Conservation (phyloP, 2,113 vertebrate genomes). For the Mola mola region DNA sequence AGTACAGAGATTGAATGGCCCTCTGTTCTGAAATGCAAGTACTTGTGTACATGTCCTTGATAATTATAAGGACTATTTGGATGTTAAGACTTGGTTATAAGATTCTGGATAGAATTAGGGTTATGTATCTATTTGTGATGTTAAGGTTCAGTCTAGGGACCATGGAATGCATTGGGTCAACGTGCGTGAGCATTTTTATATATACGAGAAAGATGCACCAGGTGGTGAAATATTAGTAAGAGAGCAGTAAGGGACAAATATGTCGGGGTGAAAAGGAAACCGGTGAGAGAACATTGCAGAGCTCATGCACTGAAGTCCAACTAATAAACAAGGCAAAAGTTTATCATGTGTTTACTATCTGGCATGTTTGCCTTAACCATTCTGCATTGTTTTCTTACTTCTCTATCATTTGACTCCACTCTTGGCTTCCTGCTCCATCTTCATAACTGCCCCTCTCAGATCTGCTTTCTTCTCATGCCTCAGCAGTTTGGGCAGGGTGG, state of each 20-base stretch:
- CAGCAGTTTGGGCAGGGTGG: slow-evolving; percentile 10
- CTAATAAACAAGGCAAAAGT: slow-evolving; percentile 78
- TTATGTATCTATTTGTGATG: not conserved
- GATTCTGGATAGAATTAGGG: not conserved
- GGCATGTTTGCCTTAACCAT: slow-evolving; percentile 57
- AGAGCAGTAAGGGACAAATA: slow-evolving; percentile 6
- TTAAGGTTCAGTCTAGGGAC: not conserved
- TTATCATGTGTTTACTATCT: slow-evolving; percentile 79
- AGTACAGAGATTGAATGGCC: too few species aligned
- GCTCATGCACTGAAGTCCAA: slow-evolving; percentile 27
- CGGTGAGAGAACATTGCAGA: slow-evolving; percentile 11
- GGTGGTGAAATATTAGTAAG: slow-evolving; percentile 4
- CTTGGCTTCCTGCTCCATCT: not conserved
- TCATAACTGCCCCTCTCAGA: not conserved
- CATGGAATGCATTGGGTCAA: not conserved
- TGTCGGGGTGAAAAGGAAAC: slow-evolving; percentile 29
- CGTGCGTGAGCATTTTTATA: slow-evolving; percentile 2
- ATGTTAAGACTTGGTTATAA: too few species aligned
- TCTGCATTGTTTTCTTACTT: slow-evolving; percentile 14
- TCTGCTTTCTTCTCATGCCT: not conserved
- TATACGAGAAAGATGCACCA: slow-evolving; percentile 17
- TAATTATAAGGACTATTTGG: too few species aligned
- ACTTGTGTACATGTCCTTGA: too few species aligned
- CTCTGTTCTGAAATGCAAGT: too few species aligned
- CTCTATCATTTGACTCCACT: slow-evolving; percentile 3